These are phyloP conservation scores for Alca torda DNA, from an alignment of 2,797 vertebrate genomes.

Conservation along the genomic window DNA sequence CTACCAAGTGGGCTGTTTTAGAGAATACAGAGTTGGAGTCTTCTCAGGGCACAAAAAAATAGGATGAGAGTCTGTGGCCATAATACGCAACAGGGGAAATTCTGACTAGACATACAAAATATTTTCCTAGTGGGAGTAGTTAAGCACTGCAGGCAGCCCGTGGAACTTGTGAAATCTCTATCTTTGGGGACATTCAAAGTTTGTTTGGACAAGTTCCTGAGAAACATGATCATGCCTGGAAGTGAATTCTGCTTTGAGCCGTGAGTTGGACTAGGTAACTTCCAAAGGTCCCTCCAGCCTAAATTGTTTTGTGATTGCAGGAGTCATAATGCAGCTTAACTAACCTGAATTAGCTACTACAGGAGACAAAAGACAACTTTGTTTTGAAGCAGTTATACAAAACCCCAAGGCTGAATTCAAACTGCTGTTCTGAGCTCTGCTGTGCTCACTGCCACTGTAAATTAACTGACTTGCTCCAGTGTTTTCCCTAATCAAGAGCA, in stretches of 20 bases:
- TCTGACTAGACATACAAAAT: not conserved
- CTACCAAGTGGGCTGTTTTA: not conserved
- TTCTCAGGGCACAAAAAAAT: not conserved
- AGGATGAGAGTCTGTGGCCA: not conserved
- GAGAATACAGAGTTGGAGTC: not conserved
- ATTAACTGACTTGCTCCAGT: not conserved
- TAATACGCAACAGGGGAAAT: not conserved
- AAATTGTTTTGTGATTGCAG: not conserved
- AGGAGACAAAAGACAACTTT: not conserved
- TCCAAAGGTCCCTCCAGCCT: not conserved
- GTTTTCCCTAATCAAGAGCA: not conserved
- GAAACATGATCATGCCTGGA: not conserved
- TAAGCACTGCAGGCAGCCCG: not conserved
- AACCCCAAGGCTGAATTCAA: not conserved
- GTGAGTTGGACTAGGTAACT: not conserved
- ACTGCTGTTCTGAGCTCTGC: not conserved
- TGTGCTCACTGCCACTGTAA: not conserved
- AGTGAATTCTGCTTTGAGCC: not conserved
- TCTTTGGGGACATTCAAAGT: not conserved
- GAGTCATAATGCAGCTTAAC: not conserved
- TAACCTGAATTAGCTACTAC: not conserved
- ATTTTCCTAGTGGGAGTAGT: not conserved
- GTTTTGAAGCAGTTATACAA: not conserved
- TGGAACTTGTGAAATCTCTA: conserved; percentile 12
- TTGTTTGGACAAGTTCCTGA: not conserved